Percentiles rank a stretch among this genome's conserved stretches.
Evolutionary conservation across 2,797 vertebrate genomes (phyloP).

Genomic region (Microcaecilia unicolor): DNA sequence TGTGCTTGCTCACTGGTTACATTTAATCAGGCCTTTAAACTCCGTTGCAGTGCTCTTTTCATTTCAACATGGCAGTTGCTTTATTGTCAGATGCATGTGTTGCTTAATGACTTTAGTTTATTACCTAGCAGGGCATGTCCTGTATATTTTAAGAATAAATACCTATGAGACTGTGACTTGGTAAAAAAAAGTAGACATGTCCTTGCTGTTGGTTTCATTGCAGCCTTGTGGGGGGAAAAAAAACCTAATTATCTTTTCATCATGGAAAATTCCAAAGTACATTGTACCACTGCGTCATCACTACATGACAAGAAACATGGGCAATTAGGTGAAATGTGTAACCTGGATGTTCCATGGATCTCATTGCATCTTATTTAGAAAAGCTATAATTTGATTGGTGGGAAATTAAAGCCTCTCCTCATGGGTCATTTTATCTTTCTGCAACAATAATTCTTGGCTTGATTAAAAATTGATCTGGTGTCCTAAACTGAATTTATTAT

Average conservation of each 20-base stretch:
- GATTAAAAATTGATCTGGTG: conserved; percentile 99
- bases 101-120: conserved; percentile 55
- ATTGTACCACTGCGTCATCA: conserved; percentile 74
- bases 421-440: conserved; percentile 98
- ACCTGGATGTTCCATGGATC: conserved; percentile 74
- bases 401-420: conserved; percentile 94
- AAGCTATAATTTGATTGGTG: conserved; percentile 97
- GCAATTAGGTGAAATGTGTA: conserved; percentile 80
- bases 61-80: conserved; percentile 37
- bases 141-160: conserved; percentile 58
- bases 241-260: conserved; percentile 91
- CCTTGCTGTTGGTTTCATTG: conserved; percentile 63
- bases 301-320: conserved; percentile 69
- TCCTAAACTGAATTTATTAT: conserved; percentile 99
- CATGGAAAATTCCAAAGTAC: conserved; percentile 74
- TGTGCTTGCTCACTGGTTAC: conserved; percentile 17
- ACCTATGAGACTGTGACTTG: conserved; percentile 55
- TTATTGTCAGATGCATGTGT: conserved; percentile 45
- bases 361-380: conserved; percentile 84
- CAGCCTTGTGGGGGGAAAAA: conserved; percentile 67
- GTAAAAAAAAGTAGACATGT: conserved; percentile 61
- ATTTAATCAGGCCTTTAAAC: conserved; percentile 27
- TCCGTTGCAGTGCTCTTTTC: conserved; percentile 46
- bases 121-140: conserved; percentile 56
- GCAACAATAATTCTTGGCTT: conserved; percentile 99